Conservation (phyloP, 2,888 invertebrate genomes). For the Atethmia centrago region DNA sequence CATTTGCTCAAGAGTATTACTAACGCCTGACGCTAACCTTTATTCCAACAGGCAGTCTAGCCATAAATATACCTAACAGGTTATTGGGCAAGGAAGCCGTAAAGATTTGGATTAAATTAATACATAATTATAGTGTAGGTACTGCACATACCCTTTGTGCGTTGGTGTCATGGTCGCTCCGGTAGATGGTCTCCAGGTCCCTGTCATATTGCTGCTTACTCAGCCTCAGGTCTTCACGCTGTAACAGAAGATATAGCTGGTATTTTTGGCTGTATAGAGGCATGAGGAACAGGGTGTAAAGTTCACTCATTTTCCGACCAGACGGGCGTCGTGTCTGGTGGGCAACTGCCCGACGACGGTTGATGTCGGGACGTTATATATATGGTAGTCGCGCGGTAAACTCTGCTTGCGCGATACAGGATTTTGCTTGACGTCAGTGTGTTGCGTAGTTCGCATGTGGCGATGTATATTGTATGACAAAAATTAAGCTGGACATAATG, state of each 20-base stretch:
- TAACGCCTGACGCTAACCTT: conserved; percentile 10
- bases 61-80: neutral
- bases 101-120: neutral
- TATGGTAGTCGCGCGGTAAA: too few species aligned
- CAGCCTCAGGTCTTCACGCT: conserved; percentile 81
- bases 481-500: neutral
- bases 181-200: conserved; percentile 90
- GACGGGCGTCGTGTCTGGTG: too few species aligned
- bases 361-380: too few species aligned
- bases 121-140: neutral
- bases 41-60: neutral
- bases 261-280: conserved; percentile 1
- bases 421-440: too few species aligned
- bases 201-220: conserved; percentile 84
- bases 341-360: too few species aligned
- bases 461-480: too few species aligned
- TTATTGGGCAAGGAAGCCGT: neutral
- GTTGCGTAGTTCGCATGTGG: too few species aligned
- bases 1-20: too few species aligned
- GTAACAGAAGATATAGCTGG: conserved; percentile 51
- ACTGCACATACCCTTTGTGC: conserved; percentile 89
- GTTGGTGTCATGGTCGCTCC: conserved; percentile 90
- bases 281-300: too few species aligned
- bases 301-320: too few species aligned
- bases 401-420: too few species aligned